These are phyloP conservation scores for Onthophagus taurus DNA, from an alignment of 1,140 invertebrate species.

Conservation along the genomic window DNA sequence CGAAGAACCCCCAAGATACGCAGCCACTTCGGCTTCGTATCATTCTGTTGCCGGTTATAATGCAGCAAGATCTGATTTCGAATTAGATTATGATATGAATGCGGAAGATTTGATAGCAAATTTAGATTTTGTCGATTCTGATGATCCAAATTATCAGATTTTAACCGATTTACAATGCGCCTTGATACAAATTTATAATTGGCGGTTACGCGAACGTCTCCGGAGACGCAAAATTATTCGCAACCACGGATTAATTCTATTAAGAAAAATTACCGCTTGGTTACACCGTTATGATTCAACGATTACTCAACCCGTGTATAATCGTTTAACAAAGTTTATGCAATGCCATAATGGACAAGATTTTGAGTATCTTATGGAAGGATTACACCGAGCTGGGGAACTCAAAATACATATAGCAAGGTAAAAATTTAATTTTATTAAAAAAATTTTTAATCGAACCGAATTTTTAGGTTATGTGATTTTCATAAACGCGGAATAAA, in stretches of 20 bases:
- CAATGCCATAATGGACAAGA: conserved; percentile 62
- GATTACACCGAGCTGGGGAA: conserved; percentile 58
- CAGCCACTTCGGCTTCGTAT: conserved; percentile 42
- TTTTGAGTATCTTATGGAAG: conserved; percentile 70
- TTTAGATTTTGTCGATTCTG: conserved; percentile 45
- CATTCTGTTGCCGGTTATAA: conserved; percentile 70
- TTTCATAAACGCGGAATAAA: conserved; percentile 63
- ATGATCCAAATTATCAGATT: conserved; percentile 44
- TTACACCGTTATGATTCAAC: conserved; percentile 56
- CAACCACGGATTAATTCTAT: conserved; percentile 69
- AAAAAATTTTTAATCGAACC: background rate
- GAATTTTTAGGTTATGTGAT: conserved; percentile 45
- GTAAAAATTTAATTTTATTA: conserved; percentile 17
- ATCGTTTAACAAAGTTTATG: conserved; percentile 60
- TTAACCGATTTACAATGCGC: conserved; percentile 55
- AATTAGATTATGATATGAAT: conserved; percentile 70
- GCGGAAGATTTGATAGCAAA: conserved; percentile 65
- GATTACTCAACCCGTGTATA: conserved; percentile 49
- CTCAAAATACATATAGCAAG: conserved; percentile 53
- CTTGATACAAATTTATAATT: conserved; percentile 59
- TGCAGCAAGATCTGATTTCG: conserved; percentile 78
- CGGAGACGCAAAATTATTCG: conserved; percentile 62
- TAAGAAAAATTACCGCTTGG: conserved; percentile 52
- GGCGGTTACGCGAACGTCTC: conserved; percentile 59
- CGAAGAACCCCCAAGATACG: conserved; percentile 65